Percentiles rank a stretch among this genome's conserved stretches.
Evolutionary conservation across 2,113 vertebrate genomes (phyloP).

Genomic region (Malurus cyaneus): DNA sequence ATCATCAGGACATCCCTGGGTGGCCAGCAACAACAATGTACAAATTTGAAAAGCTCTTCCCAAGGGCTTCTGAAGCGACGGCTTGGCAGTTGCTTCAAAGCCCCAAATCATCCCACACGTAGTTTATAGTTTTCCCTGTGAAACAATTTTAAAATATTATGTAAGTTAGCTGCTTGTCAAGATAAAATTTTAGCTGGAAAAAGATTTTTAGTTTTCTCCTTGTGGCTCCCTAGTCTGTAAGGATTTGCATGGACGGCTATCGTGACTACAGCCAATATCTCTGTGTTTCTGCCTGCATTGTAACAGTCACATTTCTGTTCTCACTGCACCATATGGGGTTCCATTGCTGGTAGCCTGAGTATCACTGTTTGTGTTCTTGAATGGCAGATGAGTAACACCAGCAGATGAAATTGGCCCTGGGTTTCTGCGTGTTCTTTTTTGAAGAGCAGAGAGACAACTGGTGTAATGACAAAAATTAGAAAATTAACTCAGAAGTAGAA

Average conservation of each 20-base stretch:
- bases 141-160: background rate
- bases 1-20: background rate
- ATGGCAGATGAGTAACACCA: background rate
- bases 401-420: background rate
- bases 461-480: background rate
- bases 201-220: background rate
- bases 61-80: background rate
- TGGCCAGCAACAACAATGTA: background rate
- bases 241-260: background rate
- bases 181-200: background rate
- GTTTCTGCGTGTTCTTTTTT: background rate
- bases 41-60: background rate
- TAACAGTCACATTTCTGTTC: background rate
- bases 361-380: background rate
- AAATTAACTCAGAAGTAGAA: background rate
- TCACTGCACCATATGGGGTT: background rate
- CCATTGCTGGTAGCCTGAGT: background rate
- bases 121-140: background rate
- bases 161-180: background rate
- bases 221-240: background rate
- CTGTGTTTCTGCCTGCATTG: background rate
- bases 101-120: background rate
- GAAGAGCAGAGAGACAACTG: background rate
- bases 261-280: background rate
- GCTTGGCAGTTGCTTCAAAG: constrained; percentile 14